Evolutionary conservation across 2,888 invertebrate genomes (phyloP), one percentile per base, ranked within the genome.

Genomic region (Eupithecia insigniata): DNA sequence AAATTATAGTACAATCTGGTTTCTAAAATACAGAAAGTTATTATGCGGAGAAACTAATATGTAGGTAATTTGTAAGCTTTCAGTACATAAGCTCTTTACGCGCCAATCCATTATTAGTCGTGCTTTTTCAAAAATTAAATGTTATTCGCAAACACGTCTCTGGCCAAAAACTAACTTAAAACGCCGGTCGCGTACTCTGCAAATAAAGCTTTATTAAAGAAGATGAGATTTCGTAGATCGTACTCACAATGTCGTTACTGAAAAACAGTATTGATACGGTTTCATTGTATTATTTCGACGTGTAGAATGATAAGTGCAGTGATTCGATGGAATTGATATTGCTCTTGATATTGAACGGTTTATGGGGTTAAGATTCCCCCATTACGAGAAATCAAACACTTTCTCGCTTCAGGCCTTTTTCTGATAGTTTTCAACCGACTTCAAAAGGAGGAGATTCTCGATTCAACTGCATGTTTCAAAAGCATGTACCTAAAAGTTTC

Each of bases 121-220:
- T 34, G 18, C 22, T 71, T 30, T 28, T 60, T 81, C 79, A 81
- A 83, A n/a, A 84, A 85, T 89, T 87, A 87, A 85, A 87, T 86
- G 86, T 87, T 87, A 85, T 70, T 76, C 55, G 65, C 71, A 74
- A 72, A 82, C 80, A 75, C 77, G 78, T 76, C 78, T 80, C 67
- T 74, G 73, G 76, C 74, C 78, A 73, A 84, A 86, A 86, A 80
- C 80, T 77, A 81, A 78, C 86, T 90, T 85, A 84, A 87, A 89
- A 92, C 91, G 90, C 89, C 80, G 77, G 79, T 80, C 87, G 86
- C 87, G 89, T 85, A 80, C 83, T 81, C 86, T 85, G 86, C 89
- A 86, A 89, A 90, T 91, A 89, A 85, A 89, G 81, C 87, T 91
- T 90, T 90, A 91, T 86, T 88, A 86, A 87, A 86, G 68, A 68